Percentiles rank a stretch among this genome's conserved stretches.
Evolutionary conservation across 2,888 invertebrate species (phyloP).

Genomic region (Flexamia atlantica): DNA sequence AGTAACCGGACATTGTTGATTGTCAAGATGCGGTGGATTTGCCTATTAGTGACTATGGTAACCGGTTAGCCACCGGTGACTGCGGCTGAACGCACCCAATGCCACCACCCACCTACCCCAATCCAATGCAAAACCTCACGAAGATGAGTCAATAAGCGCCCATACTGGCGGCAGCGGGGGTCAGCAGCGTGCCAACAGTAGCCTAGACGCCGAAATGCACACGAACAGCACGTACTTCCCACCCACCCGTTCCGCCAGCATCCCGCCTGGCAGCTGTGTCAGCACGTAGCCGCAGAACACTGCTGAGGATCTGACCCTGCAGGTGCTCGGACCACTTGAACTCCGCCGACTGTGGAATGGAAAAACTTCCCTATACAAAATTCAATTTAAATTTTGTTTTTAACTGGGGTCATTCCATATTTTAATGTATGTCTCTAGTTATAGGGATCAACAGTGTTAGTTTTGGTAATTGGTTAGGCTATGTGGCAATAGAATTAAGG

Average conservation of each 20-base stretch:
- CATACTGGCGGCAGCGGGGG: slow-evolving; percentile 74
- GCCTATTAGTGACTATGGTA: too few species aligned
- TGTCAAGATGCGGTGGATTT: too few species aligned
- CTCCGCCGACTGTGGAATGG: slow-evolving; percentile 71
- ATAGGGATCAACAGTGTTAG: too few species aligned
- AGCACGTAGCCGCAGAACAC: slow-evolving; percentile 77
- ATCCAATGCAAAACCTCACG: slow-evolving; percentile 74
- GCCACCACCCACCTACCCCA: slow-evolving; percentile 75
- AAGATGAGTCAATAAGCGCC: slow-evolving; percentile 73
- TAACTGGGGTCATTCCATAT: too few species aligned
- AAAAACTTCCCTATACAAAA: too few species aligned
- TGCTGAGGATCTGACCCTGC: slow-evolving; percentile 73
- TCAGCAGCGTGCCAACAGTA: slow-evolving; percentile 74
- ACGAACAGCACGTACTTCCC: slow-evolving; percentile 75
- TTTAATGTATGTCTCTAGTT: too few species aligned
- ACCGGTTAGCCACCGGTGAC: too few species aligned
- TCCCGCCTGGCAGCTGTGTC: slow-evolving; percentile 75
- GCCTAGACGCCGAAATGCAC: slow-evolving; percentile 74
- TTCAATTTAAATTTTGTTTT: too few species aligned
- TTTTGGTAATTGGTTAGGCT: too few species aligned
- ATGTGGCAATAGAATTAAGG: too few species aligned
- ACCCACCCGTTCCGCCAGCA: slow-evolving; percentile 74
- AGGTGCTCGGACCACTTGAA: slow-evolving; percentile 83
- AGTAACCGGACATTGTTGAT: too few species aligned
- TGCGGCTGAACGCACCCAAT: too few species aligned